phyloP scores from a whole-genome alignment of 2,113 vertebrate genomes.

The Lucifuga dentata region DNA sequence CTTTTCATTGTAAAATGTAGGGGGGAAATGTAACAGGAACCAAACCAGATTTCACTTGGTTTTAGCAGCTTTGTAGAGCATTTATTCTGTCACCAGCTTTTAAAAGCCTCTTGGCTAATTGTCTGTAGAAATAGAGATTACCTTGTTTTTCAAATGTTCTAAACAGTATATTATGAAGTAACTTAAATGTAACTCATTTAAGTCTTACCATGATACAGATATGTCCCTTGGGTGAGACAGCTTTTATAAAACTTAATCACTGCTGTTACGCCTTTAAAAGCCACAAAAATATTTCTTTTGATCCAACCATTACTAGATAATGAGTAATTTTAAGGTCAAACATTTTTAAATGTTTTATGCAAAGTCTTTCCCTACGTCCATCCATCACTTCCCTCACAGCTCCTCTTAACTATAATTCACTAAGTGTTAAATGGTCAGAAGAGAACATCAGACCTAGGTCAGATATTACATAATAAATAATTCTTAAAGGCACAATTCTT shows the following conservation, averaged over 20 bases:
- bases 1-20: too few relatives aligned
- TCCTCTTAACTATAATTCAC: background rate
- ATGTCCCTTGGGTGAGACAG: slow-evolving; percentile 12
- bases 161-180: slow-evolving; percentile 6
- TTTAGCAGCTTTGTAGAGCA: background rate
- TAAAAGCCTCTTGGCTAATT: background rate
- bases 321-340: slow-evolving; percentile 25
- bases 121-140: background rate
- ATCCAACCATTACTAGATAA: background rate
- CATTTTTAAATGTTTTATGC: slow-evolving; percentile 38
- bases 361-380: slow-evolving; percentile 16
- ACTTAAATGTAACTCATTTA: slow-evolving; percentile 24
- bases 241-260: background rate
- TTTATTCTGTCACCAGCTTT: slow-evolving; percentile 5
- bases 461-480: slow-evolving; percentile 32
- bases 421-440: background rate
- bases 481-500: background rate
- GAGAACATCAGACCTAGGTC: background rate
- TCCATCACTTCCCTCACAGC: background rate
- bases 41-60: background rate
- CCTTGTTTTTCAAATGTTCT: slow-evolving; percentile 6
- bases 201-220: slow-evolving; percentile 7
- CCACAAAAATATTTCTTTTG: too few relatives aligned
- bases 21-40: too few relatives aligned
- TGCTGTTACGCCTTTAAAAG: slow-evolving; percentile 6